These are phyloP conservation scores for Premnoplex brunnescens DNA, from an alignment of 2,797 vertebrate genomes.

Conservation along the genomic window DNA sequence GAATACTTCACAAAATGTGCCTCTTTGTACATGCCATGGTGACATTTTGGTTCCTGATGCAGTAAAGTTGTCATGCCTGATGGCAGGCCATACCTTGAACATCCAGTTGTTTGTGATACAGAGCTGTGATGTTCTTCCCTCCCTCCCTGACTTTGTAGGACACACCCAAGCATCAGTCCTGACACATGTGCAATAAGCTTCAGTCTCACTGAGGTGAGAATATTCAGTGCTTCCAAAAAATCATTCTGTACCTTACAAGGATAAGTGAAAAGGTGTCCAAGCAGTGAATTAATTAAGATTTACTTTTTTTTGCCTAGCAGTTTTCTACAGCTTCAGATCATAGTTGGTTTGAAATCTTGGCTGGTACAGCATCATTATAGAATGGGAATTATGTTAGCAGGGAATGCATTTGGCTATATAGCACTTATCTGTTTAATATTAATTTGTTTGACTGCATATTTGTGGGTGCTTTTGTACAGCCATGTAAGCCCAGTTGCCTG, in stretches of 20 bases:
- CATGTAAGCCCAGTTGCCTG: background rate
- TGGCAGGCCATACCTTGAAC: background rate
- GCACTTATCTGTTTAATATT: background rate
- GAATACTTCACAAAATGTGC: background rate
- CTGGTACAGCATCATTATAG: background rate
- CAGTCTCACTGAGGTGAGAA: background rate
- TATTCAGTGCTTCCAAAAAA: background rate
- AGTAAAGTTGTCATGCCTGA: background rate
- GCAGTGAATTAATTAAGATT: slow-evolving; percentile 42
- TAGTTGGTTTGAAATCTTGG: background rate
- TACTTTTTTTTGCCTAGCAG: background rate
- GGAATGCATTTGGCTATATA: background rate
- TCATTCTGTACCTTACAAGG: background rate
- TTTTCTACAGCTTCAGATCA: slow-evolving; percentile 16
- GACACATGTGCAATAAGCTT: background rate
- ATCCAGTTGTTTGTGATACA: background rate
- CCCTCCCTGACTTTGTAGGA: background rate
- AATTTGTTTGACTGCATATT: background rate
- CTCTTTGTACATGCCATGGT: background rate
- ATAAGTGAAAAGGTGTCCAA: slow-evolving; percentile 50
- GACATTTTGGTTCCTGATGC: background rate
- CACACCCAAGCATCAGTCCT: background rate
- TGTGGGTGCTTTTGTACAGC: background rate
- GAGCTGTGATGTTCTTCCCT: background rate
- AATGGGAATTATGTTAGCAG: background rate